These are phyloP conservation scores for Phainopepla nitens DNA, from an alignment of 2,113 vertebrate species.

Conservation along the genomic window DNA sequence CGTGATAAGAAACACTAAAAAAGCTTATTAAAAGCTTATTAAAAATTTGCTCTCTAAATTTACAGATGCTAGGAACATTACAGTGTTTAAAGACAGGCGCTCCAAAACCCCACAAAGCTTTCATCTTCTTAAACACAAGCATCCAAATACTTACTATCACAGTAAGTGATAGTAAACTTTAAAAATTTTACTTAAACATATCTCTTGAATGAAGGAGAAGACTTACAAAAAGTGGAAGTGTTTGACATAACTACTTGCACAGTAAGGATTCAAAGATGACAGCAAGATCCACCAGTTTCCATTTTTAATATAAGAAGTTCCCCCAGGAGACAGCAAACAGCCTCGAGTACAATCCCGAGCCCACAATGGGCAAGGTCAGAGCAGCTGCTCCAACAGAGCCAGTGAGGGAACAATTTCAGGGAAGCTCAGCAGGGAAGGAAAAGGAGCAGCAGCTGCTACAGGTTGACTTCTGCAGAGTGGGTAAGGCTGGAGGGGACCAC, in stretches of 20 bases:
- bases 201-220: not conserved
- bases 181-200: not conserved
- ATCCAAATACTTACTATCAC: not conserved
- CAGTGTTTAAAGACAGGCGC: not conserved
- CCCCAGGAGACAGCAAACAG: not conserved
- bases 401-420: accelerated
- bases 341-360: not conserved
- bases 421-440: not conserved
- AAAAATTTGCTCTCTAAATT: not conserved
- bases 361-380: not conserved
- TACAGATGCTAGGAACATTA: not conserved
- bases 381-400: not conserved
- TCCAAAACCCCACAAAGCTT: not conserved
- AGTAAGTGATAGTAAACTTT: too few species aligned
- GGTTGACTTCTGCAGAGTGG: not conserved
- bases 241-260: not conserved
- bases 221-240: not conserved
- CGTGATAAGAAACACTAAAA: not conserved
- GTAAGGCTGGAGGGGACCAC: not conserved
- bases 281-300: not conserved
- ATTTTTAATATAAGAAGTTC: not conserved
- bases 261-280: not conserved
- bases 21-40: not conserved
- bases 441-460: not conserved
- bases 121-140: not conserved